These are phyloP conservation scores for Cheirogaleus medius DNA, from an alignment of 2,113 vertebrate genomes.

Conservation along the genomic window DNA sequence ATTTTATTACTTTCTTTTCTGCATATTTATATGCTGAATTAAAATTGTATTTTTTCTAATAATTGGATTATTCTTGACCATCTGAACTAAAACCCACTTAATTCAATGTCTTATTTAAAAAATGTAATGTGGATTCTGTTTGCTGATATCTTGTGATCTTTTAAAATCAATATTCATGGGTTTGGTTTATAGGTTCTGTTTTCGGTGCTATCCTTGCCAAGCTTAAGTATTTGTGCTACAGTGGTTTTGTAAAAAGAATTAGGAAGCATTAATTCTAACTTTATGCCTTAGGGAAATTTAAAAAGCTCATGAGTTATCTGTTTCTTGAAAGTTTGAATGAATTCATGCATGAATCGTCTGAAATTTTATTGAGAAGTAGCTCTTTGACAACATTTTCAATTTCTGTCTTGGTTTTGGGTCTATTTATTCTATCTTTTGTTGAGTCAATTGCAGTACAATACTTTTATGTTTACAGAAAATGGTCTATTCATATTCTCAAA, in stretches of 20 bases:
- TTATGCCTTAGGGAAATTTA: constrained; percentile 60
- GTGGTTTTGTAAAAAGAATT: constrained; percentile 39
- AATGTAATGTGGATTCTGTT: not conserved
- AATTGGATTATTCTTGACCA: not conserved
- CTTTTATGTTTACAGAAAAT: constrained; percentile 60
- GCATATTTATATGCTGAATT: not conserved
- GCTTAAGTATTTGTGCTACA: not conserved
- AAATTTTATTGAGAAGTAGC: constrained; percentile 68
- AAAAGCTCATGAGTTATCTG: constrained; percentile 71
- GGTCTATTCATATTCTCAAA: constrained; percentile 46
- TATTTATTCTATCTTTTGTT: constrained; percentile 51
- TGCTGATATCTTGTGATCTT: not conserved
- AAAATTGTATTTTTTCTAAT: constrained; percentile 3
- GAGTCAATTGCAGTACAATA: constrained; percentile 15
- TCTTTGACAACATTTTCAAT: constrained; percentile 70
- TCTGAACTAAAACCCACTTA: not conserved
- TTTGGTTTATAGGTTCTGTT: not conserved
- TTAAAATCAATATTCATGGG: not conserved
- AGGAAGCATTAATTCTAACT: constrained; percentile 54
- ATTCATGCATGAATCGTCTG: constrained; percentile 75
- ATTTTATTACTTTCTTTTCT: constrained; percentile 50
- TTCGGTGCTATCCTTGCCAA: not conserved
- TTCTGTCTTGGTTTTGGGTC: constrained; percentile 52
- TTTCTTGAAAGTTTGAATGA: constrained; percentile 61
- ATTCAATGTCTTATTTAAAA: not conserved